These are phyloP conservation scores for Calidris pugnax DNA, from an alignment of 2,113 vertebrate genomes.

Conservation along the genomic window DNA sequence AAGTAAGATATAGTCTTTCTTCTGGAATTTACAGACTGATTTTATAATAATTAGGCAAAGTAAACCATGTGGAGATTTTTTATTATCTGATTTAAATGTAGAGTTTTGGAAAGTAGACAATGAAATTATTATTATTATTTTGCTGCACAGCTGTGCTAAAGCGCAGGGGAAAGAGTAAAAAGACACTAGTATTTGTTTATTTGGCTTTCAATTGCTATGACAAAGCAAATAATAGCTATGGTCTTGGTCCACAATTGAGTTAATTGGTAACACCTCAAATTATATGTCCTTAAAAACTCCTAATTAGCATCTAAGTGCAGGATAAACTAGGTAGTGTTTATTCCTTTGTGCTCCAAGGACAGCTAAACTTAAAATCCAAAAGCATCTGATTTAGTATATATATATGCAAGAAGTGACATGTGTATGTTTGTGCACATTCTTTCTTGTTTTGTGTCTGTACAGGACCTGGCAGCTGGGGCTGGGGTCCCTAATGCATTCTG, in stretches of 20 bases:
- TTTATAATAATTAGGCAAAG: constrained; percentile 47
- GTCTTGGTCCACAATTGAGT: constrained; percentile 50
- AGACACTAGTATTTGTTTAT: constrained; percentile 45
- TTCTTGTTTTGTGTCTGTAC: background rate
- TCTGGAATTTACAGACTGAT: constrained; percentile 8
- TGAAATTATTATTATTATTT: constrained; percentile 75
- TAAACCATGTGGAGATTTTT: constrained; percentile 38
- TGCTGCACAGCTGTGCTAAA: constrained; percentile 69
- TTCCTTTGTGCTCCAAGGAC: constrained; percentile 10
- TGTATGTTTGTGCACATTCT: accelerated
- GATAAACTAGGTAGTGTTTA: constrained; percentile 22
- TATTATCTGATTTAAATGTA: constrained; percentile 59
- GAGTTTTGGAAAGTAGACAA: constrained; percentile 69
- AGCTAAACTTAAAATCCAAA: background rate
- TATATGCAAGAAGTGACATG: background rate
- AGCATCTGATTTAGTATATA: background rate
- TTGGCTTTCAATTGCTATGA: constrained; percentile 55
- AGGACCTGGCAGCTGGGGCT: accelerated
- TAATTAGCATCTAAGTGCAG: constrained; percentile 17
- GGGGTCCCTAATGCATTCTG: background rate
- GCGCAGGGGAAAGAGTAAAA: background rate
- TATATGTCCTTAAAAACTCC: constrained; percentile 31
- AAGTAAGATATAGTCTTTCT: background rate
- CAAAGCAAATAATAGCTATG: constrained; percentile 64
- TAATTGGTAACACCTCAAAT: constrained; percentile 65